A percentile compares a stretch with the other conserved stretches of the same genome.
Evolutionary conservation across 2,113 vertebrate genomes (phyloP).

Genomic region (Gadus chalcogrammus): DNA sequence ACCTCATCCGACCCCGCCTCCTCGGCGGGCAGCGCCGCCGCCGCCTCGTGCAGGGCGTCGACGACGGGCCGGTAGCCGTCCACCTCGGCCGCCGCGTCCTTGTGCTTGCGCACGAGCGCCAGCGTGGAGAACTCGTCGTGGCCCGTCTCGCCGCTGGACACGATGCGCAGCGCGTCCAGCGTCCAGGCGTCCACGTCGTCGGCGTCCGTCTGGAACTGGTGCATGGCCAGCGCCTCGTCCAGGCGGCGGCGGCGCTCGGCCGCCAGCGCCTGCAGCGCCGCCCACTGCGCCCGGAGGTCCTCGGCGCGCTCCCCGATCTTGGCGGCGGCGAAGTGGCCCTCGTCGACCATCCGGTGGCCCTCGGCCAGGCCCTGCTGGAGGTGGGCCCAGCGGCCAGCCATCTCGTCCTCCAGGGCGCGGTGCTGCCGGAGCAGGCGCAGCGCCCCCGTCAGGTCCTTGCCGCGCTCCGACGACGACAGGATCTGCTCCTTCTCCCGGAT

Average conservation of each 20-base stretch:
- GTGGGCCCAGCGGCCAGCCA: conserved; percentile 85
- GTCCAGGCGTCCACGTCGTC: conserved; percentile 92
- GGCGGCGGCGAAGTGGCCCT: conserved; percentile 85
- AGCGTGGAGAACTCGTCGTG: conserved; percentile 94
- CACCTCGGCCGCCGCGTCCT: conserved; percentile 89
- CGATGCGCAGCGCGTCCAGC: conserved; percentile 89
- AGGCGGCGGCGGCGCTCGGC: conserved; percentile 80
- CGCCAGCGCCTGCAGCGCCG: conserved; percentile 84
- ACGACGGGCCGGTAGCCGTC: conserved; percentile 84
- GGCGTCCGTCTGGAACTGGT: conserved; percentile 91
- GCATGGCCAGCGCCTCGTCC: conserved; percentile 83
- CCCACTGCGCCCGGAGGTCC: conserved; percentile 90
- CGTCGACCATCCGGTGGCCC: conserved; percentile 86
- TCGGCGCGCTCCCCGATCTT: conserved; percentile 85
- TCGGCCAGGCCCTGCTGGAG: conserved; percentile 87
- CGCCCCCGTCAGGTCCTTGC: conserved; percentile 89
- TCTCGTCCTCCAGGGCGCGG: conserved; percentile 90
- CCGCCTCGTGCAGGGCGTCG: conserved; percentile 86
- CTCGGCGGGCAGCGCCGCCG: conserved; percentile 72
- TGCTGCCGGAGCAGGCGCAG: conserved; percentile 90
- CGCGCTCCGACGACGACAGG: conserved; percentile 84
- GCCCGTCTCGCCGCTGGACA: conserved; percentile 90
- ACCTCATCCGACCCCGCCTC: conserved; percentile 76
- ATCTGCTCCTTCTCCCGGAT: conserved; percentile 96
- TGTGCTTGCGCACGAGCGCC: conserved; percentile 93